A percentile compares a stretch with the other conserved stretches of the same genome.
Conservation (phyloP, 2,888 invertebrate species). For the Drosophila anomelani region DNA sequence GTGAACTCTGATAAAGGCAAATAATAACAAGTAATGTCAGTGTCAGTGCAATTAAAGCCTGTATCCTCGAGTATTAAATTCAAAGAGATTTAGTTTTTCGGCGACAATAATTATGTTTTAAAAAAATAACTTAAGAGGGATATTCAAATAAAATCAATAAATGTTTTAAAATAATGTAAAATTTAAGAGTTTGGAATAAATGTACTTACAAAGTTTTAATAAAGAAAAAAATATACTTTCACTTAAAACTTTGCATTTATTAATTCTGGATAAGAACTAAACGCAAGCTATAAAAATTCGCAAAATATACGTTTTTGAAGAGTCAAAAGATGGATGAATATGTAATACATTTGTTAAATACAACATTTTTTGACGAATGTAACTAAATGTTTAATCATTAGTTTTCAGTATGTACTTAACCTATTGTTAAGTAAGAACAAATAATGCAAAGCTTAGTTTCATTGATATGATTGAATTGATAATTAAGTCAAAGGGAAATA, state of each 20-base stretch:
- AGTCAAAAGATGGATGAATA: not conserved
- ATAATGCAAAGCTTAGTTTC: not conserved
- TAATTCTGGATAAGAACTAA: not conserved
- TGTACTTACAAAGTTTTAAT: not conserved
- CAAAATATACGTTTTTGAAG: not conserved
- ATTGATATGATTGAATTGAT: not conserved
- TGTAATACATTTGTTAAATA: too few species aligned
- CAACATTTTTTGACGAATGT: too few species aligned
- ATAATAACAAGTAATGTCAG: not conserved
- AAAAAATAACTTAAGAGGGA: not conserved
- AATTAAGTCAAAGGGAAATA: not conserved
- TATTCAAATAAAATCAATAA: not conserved
- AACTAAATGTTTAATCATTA: not conserved
- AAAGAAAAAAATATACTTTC: not conserved
- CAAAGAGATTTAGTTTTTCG: not conserved
- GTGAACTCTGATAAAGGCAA: slow-evolving; percentile 19
- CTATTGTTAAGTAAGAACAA: too few species aligned
- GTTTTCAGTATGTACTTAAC: not conserved
- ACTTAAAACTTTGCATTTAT: not conserved
- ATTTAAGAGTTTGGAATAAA: not conserved
- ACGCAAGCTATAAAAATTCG: too few species aligned
- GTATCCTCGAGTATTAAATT: not conserved
- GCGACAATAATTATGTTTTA: too few species aligned
- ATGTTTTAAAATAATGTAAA: fast-evolving
- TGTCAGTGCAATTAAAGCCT: not conserved